A percentile compares a stretch with the other conserved stretches of the same genome.
These are phyloP conservation scores for Daktulosphaira vitifoliae DNA, from an alignment of 1,140 invertebrate species.

Conservation along the genomic window DNA sequence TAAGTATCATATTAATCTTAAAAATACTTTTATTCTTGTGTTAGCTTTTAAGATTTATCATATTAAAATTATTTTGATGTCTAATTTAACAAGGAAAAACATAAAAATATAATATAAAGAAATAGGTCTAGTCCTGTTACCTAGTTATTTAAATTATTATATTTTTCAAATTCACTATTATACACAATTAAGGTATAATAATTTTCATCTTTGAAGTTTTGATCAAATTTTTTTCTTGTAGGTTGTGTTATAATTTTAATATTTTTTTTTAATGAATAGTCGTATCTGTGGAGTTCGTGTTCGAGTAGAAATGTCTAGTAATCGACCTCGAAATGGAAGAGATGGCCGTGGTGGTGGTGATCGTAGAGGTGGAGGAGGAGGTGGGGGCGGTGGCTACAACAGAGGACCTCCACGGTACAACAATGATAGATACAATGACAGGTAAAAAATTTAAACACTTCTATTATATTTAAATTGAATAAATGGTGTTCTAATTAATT, in stretches of 20 bases:
- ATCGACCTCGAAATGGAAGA: constrained; percentile 28
- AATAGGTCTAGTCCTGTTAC: no score
- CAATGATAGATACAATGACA: constrained; percentile 26
- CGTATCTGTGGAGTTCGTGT: constrained; percentile 74
- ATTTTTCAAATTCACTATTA: no score
- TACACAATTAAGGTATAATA: no score
- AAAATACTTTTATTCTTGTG: neutral
- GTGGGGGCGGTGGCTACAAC: constrained; percentile 27
- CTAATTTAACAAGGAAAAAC: neutral
- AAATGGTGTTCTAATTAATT: no score
- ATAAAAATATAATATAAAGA: no score
- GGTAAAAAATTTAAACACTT: constrained; percentile 8
- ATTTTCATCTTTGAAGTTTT: no score
- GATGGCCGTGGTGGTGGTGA: constrained; percentile 25
- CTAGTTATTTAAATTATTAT: no score
- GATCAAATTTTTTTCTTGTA: neutral
- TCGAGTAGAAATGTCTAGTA: constrained; percentile 70
- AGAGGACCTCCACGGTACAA: constrained; percentile 27
- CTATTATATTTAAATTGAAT: neutral
- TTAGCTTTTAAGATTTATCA: neutral
- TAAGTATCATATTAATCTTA: constrained; percentile 51
- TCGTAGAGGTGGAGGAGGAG: constrained; percentile 19
- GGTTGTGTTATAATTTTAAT: neutral
- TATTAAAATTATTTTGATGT: neutral
- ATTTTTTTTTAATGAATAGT: constrained; percentile 43